Evolutionary conservation across 2,888 invertebrate genomes (phyloP), one percentile per base, ranked within the genome.

Genomic region (Drosophila quinaria): DNA sequence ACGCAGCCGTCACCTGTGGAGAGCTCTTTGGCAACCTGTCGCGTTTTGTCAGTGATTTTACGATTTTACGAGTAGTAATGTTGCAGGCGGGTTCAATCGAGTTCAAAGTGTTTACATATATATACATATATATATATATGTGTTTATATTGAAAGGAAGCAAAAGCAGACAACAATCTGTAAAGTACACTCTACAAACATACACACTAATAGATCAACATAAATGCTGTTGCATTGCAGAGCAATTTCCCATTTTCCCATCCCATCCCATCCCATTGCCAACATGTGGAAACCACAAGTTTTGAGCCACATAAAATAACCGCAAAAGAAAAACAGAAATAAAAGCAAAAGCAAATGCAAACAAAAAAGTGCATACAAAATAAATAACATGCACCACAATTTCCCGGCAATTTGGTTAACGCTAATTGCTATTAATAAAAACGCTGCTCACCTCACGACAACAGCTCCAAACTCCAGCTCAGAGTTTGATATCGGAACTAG

Each of bases 341-440:
- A 49, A 41, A 55, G 22, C 39, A 42, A 49, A 41, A 55, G 22
- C 42, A 17, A 56, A 41, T 9, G 15, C 42, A 39, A 56, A 56
- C 22, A 33, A 33, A 50, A 42, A 33, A 47, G 44, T 13, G 8
- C 37, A 63, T 29, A 59, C 52, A 41, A 59, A 55, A 58, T 58
- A 44, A 50, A 60, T 10, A 63, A 62, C 73, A 69, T 59, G 64
- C 67, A 67, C 46, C 41, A 68, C 78, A 71, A 71, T 47, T 62
- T 74, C 68, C 64, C 56, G 51, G 58, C 75, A 72, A 74, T 74
- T 71, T 63, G 65, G 54, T 52, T 56, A 62, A 70, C 50, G 62
- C 74, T 85, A 87, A 84, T 84, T 84, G 86, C 73, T 80, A 74
- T 80, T 87, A 84, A 82, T 83, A 83, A 78, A 87, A 84, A 63